These are phyloP conservation scores for Ceratothoa steindachneri DNA, from an alignment of 2,888 invertebrate species.

Conservation along the genomic window DNA sequence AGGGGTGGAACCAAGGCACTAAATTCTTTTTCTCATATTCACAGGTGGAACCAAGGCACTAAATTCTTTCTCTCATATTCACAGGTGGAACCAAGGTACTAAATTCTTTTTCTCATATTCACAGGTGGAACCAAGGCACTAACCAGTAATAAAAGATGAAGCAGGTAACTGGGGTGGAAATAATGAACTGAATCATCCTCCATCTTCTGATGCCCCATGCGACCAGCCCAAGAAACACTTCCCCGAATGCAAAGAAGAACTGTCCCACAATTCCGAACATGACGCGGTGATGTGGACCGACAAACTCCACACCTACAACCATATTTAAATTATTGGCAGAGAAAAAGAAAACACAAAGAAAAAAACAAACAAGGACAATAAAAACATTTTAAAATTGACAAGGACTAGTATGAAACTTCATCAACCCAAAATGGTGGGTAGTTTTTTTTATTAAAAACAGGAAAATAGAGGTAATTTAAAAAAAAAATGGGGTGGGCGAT, in stretches of 20 bases:
- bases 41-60: too few species aligned
- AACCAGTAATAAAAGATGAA: conserved; percentile 60
- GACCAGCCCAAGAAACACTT: conserved; percentile 62
- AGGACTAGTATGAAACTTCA: background rate
- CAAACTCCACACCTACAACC: conserved; percentile 59
- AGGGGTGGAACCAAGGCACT: too few species aligned
- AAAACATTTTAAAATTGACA: background rate
- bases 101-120: too few species aligned
- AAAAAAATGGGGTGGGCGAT: background rate
- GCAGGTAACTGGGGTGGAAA: conserved; percentile 63
- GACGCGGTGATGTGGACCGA: conserved; percentile 61
- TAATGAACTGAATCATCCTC: conserved; percentile 64
- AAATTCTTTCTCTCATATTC: too few species aligned
- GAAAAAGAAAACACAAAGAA: background rate
- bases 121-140: too few species aligned
- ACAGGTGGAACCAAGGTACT: too few species aligned
- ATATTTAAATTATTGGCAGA: background rate
- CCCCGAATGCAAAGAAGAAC: conserved; percentile 67
- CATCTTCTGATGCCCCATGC: conserved; percentile 65
- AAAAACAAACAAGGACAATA: background rate
- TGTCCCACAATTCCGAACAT: conserved; percentile 64
- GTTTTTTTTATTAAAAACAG: background rate
- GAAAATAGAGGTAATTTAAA: background rate
- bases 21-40: too few species aligned
- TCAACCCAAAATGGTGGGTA: background rate